Evolutionary conservation across 2,888 invertebrate species (phyloP).

Genomic region (Nemoura dubitans): DNA sequence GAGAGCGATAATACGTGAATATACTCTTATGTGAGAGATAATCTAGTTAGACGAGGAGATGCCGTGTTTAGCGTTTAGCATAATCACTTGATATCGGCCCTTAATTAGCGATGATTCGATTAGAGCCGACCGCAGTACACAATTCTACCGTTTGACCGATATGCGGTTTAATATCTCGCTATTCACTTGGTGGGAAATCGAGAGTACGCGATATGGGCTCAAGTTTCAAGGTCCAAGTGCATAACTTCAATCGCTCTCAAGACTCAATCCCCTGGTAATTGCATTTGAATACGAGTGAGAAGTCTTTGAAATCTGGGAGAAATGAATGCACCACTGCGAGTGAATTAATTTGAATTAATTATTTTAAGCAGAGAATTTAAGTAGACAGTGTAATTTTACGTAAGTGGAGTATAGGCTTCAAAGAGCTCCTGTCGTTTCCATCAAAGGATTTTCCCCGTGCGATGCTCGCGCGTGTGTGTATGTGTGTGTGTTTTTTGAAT

Average conservation of each 20-base stretch:
- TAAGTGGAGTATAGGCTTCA: background rate
- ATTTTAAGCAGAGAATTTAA: background rate
- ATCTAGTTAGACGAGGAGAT: background rate
- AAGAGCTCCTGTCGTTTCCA: background rate
- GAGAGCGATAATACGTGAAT: background rate
- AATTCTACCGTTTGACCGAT: background rate
- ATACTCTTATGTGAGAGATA: background rate
- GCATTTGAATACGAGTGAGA: background rate
- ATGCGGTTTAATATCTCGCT: background rate
- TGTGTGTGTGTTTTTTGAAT: background rate
- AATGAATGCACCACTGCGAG: background rate
- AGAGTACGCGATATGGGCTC: background rate
- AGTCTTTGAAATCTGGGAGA: background rate
- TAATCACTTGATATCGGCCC: constrained; percentile 14
- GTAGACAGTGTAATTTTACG: background rate
- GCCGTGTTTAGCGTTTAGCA: background rate
- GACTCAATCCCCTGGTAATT: background rate
- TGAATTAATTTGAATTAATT: constrained; percentile 3
- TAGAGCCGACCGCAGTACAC: background rate
- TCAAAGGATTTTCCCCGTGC: background rate
- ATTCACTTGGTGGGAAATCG: background rate
- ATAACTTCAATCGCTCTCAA: background rate
- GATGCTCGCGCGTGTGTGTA: background rate
- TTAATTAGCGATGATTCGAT: constrained; percentile 23
- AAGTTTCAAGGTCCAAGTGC: background rate